Percentiles rank a stretch among this genome's conserved stretches.
phyloP scores from a whole-genome alignment of 2,888 invertebrate species.

The Octonoba sinensis region DNA sequence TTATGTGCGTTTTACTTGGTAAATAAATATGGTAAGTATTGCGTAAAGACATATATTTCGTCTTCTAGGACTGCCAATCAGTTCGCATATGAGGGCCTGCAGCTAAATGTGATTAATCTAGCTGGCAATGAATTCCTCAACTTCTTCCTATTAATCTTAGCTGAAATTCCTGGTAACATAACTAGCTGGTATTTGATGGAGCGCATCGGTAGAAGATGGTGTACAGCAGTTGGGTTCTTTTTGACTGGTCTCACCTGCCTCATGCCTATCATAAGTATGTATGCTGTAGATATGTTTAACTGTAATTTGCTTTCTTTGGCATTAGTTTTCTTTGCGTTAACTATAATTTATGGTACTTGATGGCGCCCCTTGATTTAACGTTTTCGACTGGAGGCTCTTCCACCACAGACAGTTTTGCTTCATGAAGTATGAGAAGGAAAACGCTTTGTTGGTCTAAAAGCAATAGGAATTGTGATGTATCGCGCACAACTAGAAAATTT shows the following conservation, averaged over 20 bases:
- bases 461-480: no score
- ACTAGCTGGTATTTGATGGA: slow-evolving; percentile 74
- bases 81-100: slow-evolving; percentile 68
- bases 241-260: slow-evolving; percentile 11
- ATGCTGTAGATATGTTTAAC: no score
- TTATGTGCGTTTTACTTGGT: no score
- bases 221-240: slow-evolving; percentile 10
- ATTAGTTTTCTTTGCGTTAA: neutral
- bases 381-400: no score
- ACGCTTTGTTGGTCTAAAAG: no score
- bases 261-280: slow-evolving; percentile 9
- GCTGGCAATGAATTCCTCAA: slow-evolving; percentile 79
- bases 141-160: slow-evolving; percentile 76
- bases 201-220: slow-evolving; percentile 73
- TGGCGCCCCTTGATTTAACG: no score
- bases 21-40: no score
- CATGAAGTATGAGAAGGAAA: no score
- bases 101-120: slow-evolving; percentile 70
- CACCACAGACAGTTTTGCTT: no score
- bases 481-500: no score
- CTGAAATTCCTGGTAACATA: slow-evolving; percentile 78
- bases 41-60: no score
- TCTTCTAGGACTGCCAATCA: slow-evolving; percentile 42
- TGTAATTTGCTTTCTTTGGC: neutral
- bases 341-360: no score